Conservation (phyloP, 2,113 vertebrate genomes). For the Tragelaphus imberbis region DNA sequence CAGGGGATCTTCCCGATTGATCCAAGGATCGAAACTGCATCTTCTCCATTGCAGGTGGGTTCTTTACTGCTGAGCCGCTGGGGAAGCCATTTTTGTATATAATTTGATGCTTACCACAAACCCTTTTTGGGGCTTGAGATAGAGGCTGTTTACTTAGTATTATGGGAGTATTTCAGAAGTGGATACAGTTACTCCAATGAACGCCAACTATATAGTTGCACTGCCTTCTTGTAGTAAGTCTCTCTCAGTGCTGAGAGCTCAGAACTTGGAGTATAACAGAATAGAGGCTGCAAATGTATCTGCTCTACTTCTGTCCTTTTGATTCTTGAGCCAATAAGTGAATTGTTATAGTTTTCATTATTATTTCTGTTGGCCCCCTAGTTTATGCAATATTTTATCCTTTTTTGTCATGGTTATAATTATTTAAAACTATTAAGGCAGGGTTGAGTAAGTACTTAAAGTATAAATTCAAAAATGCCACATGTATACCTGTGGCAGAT, state of each 20-base stretch:
- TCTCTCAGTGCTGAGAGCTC: neutral
- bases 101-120: neutral
- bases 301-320: neutral
- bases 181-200: fast-evolving
- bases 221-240: neutral
- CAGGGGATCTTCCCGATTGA: neutral
- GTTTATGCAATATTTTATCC: neutral
- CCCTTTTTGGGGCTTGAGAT: neutral
- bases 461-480: neutral
- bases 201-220: neutral
- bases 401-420: neutral
- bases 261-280: neutral
- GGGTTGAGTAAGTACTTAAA: neutral
- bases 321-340: neutral
- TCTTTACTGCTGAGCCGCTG: neutral
- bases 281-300: neutral
- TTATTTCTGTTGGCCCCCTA: neutral
- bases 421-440: neutral
- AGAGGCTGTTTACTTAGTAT: neutral
- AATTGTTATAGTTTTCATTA: neutral
- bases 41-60: neutral
- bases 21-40: neutral
- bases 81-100: neutral
- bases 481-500: too few species aligned
- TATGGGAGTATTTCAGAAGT: neutral